Evolutionary conservation across 53 echinoderm and acorn worm species (phyloP).

Genomic region (Temnopleurus reevesii): DNA sequence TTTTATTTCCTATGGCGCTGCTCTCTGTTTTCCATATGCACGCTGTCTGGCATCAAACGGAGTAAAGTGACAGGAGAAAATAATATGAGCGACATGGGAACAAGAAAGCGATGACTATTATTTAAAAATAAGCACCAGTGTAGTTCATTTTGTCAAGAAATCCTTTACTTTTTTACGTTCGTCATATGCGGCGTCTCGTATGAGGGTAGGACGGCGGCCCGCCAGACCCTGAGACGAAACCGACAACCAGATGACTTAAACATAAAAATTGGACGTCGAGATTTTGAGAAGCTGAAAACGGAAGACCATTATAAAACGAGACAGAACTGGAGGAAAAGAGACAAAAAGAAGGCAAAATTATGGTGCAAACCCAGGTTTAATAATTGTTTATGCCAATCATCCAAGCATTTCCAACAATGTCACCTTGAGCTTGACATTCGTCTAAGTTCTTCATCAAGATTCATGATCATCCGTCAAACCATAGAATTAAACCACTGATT

Average conservation of each 20-base stretch:
- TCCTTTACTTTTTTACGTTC: background rate
- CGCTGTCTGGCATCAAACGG: background rate
- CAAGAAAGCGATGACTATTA: background rate
- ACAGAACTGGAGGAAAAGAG: background rate
- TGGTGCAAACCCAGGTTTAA: background rate
- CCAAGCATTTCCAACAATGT: background rate
- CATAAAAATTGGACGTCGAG: background rate
- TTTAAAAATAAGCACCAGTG: background rate
- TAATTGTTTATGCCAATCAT: slow-evolving; percentile 41
- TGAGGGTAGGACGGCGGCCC: background rate
- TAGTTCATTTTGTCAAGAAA: background rate
- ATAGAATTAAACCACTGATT: too few relatives aligned
- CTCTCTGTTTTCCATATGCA: background rate
- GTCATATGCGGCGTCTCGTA: background rate
- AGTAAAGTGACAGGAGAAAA: background rate
- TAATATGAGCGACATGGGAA: background rate
- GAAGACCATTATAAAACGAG: background rate
- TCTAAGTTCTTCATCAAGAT: too few relatives aligned
- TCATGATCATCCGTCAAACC: too few relatives aligned
- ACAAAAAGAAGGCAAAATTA: background rate
- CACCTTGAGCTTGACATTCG: too few relatives aligned
- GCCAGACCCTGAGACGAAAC: background rate
- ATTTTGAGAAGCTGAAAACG: background rate
- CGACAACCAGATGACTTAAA: background rate
- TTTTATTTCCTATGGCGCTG: slow-evolving; percentile 18